Evolutionary conservation across 1,140 invertebrate species (phyloP), one percentile per base, ranked within the genome.

Genomic region (Thalassaphorura encarpata): DNA sequence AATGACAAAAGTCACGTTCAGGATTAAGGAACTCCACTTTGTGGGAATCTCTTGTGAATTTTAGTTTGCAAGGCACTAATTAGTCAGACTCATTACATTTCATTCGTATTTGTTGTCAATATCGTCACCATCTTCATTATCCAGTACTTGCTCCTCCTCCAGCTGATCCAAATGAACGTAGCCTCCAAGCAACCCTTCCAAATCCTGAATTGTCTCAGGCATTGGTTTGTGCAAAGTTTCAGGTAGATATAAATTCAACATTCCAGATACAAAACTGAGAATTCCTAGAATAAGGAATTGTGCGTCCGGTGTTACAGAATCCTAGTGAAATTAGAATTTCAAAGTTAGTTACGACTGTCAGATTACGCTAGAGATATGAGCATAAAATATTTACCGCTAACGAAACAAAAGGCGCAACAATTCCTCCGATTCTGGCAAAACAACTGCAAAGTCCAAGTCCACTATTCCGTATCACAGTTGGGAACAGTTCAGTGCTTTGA

Each of bases 401-500:
- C 60, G 39, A 58, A 52, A 69, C 60, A 40, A 66, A 69, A 19
- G 76, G 75, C 4, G 74, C 69, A 5, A 72, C 33, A 51, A 76
- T 73, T 13, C 70, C 72, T 5, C 75, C 75, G n/a, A 76, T 45
- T 24, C 75, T 58, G 11, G 73, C 74, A 39, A 67, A 66, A n/a
- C 69, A 68, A 0, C 69, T 71, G 19, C 69, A 66, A 1, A 69
- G 58, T 5, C 76, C 76, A 26, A 77, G 48, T 11, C 67, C 73
- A 24, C 68, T 64, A 43, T 73, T 73, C 23, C 75, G 65, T 16
- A 76, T 60, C 0, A 70, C 67, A 5, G 75, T 76, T 5, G 74
- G 74, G 63, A 74, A 77, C 5, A 77, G 55, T 61, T 76, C 75
- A 5, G 71, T 68, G 51, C 72, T 72, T 52, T 73, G 72, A 29